A percentile compares a stretch with the other conserved stretches of the same genome.
Evolutionary conservation across 1,140 invertebrate genomes (phyloP).

Genomic region (Pseudomyrmex gracilis): DNA sequence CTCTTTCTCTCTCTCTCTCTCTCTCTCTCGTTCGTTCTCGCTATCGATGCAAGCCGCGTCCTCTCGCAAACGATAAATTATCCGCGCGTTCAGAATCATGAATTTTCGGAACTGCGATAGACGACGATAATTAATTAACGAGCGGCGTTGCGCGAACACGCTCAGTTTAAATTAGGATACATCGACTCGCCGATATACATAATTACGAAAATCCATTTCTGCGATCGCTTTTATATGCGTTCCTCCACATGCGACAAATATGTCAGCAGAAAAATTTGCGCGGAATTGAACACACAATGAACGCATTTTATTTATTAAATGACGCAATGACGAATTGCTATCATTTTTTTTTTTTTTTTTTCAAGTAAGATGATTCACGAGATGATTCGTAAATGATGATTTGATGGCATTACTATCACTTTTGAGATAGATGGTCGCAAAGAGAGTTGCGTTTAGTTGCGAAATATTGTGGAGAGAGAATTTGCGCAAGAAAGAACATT

Average conservation of each 20-base stretch:
- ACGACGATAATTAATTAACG: constrained; percentile 43
- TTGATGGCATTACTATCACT: no score
- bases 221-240: background rate
- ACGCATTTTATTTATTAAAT: background rate
- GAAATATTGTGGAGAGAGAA: background rate
- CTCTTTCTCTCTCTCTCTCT: no score
- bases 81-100: background rate
- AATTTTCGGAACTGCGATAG: constrained; percentile 25
- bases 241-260: background rate
- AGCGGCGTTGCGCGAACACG: constrained; percentile 19
- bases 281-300: background rate
- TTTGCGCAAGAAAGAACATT: background rate
- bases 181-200: background rate
- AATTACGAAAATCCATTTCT: constrained; percentile 24
- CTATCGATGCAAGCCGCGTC: background rate
- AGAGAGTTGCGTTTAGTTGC: background rate
- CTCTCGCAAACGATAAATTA: constrained; percentile 1
- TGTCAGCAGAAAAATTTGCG: background rate
- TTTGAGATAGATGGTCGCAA: background rate
- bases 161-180: constrained; percentile 22
- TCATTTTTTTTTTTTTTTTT: no score
- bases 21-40: no score
- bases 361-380: no score
- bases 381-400: no score
- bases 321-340: no score